phyloP scores from a whole-genome alignment of 2,797 vertebrate genomes.

The Emys orbicularis region DNA sequence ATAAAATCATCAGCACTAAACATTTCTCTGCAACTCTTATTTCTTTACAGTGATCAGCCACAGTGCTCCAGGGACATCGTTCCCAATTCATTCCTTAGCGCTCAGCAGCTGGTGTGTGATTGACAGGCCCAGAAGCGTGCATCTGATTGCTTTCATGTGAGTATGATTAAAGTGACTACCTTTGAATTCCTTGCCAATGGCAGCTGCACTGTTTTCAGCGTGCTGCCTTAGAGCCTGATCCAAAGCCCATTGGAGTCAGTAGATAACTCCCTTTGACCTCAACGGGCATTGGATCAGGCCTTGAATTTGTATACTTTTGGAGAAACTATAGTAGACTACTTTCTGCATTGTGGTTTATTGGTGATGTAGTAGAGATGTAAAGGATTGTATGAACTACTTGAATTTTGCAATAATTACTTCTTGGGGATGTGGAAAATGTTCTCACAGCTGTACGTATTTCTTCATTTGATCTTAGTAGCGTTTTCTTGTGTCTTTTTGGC shows the following conservation, averaged over 20 bases:
- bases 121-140: slow-evolving; percentile 36
- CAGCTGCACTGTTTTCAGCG: background rate
- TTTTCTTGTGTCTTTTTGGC: background rate
- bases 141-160: slow-evolving; percentile 64
- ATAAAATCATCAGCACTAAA: slow-evolving; percentile 26
- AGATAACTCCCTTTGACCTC: background rate
- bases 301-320: background rate
- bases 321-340: background rate
- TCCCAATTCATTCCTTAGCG: background rate
- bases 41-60: slow-evolving; percentile 45
- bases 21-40: background rate
- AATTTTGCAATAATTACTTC: background rate
- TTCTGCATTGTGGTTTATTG: background rate
- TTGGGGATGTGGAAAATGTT: rapidly evolving
- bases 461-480: background rate
- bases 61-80: background rate
- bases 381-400: background rate
- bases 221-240: background rate
- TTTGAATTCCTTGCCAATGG: background rate
- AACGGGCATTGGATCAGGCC: background rate
- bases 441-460: background rate
- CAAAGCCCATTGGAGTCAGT: background rate
- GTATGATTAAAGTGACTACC: slow-evolving; percentile 54
- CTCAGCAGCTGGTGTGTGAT: background rate
- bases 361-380: background rate